These are phyloP conservation scores for Sebastes wilsoni DNA, from an alignment of 2,797 vertebrate species.

Conservation along the genomic window DNA sequence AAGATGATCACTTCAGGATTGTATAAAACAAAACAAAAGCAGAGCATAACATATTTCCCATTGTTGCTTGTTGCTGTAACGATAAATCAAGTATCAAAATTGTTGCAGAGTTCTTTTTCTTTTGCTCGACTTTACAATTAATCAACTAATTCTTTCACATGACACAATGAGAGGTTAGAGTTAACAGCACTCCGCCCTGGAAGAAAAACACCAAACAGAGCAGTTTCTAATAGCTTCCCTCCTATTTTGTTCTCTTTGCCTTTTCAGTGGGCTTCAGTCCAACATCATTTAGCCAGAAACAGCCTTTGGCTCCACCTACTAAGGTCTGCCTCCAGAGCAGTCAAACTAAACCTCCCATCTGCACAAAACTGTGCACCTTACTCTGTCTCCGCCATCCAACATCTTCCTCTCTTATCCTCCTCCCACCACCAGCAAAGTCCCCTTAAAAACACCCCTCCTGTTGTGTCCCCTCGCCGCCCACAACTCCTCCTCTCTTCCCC, in stretches of 20 bases:
- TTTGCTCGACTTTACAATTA: neutral
- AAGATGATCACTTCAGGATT: neutral
- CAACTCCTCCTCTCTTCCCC: conserved; percentile 16
- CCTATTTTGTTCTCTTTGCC: neutral
- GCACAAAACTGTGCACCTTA: conserved; percentile 49
- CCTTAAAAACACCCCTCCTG: neutral
- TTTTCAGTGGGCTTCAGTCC: neutral
- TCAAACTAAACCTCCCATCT: conserved; percentile 58
- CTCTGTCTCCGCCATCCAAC: conserved; percentile 43
- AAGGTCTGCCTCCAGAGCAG: conserved; percentile 31
- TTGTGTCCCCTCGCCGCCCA: conserved; percentile 14
- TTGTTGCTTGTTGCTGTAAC: neutral
- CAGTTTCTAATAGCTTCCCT: neutral
- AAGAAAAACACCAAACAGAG: neutral
- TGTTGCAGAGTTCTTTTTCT: neutral
- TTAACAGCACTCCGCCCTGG: neutral
- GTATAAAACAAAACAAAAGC: neutral
- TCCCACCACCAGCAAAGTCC: conserved; percentile 36
- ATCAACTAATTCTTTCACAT: neutral
- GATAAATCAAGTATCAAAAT: neutral
- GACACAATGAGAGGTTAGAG: neutral
- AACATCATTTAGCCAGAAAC: neutral
- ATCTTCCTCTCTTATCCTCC: conserved; percentile 20
- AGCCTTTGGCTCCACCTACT: neutral
- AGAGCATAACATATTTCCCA: neutral